These are phyloP conservation scores for Heterodera schachtii DNA, from an alignment of 1,140 invertebrate species.

Conservation along the genomic window DNA sequence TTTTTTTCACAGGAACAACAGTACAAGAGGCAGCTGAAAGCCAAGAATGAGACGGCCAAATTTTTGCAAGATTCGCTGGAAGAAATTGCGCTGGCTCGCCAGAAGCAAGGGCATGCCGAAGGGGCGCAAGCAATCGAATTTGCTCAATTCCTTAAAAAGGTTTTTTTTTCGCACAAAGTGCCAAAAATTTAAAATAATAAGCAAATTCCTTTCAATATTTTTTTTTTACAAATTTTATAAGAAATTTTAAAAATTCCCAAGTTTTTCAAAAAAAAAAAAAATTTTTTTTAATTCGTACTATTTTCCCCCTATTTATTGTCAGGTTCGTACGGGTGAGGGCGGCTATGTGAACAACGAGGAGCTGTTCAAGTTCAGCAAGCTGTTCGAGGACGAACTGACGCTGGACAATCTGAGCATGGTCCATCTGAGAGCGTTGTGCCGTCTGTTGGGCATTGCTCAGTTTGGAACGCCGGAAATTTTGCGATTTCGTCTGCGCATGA, in stretches of 20 bases:
- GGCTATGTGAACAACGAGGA: conserved; percentile 84
- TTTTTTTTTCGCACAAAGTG: conserved; percentile 64
- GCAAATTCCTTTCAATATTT: too few relatives aligned
- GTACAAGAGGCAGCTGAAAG: conserved; percentile 84
- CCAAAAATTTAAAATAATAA: too few relatives aligned
- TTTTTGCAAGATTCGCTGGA: conserved; percentile 90
- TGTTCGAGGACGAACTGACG: conserved; percentile 99
- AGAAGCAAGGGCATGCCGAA: conserved; percentile 72
- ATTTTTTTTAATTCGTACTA: too few relatives aligned
- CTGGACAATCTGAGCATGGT: conserved; percentile 85
- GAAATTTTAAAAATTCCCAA: too few relatives aligned
- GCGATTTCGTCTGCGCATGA: conserved; percentile 88
- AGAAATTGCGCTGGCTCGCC: conserved; percentile 79
- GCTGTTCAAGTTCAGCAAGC: conserved; percentile 76
- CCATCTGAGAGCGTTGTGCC: conserved; percentile 88
- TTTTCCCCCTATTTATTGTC: too few relatives aligned
- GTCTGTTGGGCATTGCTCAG: conserved; percentile 82
- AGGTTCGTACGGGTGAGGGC: conserved; percentile 72
- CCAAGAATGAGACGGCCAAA: conserved; percentile 97
- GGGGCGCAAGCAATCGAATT: conserved; percentile 82
- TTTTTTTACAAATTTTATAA: too few relatives aligned
- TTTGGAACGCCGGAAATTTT: conserved; percentile 87
- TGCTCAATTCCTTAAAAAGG: conserved; percentile 83
- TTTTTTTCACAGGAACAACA: conserved; percentile 76
- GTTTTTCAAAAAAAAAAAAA: too few relatives aligned